Base-by-base conservation (phyloP, 2,113 vertebrate species). In the Emberiza fucata region DNA sequence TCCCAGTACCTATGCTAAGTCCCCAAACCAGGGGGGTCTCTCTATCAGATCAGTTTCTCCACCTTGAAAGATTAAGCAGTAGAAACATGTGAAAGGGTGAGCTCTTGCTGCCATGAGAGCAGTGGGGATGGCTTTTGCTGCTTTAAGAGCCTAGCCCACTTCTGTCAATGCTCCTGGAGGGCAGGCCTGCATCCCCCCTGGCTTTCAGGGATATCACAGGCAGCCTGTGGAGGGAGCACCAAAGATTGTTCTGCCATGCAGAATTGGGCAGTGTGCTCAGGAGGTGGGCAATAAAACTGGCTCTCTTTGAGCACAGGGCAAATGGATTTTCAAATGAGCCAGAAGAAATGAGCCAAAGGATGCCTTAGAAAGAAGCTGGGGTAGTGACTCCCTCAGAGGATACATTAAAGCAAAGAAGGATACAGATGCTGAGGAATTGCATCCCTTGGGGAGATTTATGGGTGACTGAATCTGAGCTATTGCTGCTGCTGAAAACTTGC, bases 401-500 rank as follows among this genome's bases (percentile, higher is more conserved):
- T 82, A 6, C 16, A 21, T 69, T 47, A 81, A 39, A 80, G 65
- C 47, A 61, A 72, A 73, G 82, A 59, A 81, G 42, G 80, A 45
- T 68, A 21, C 0, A 15, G 64, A 68, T 60, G 59, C 83, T 57
- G 64, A 63, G 69, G 68, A 92, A 56, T 14, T 0, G 0, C 39
- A 50, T 54, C 81, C 81, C 77, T 59, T 1, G 0, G 60, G 84
- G 73, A 92, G 73, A 78, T 91, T 91, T 86, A 63, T 60, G 90
- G 87, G 81, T 81, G 92, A 64, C 81, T 91, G 73, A 77, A 81
- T 64, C 33, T 60, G 84, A 92, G 42, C 72, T 63, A 70, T 40
- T 54, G 76, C 83, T 89, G 83, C 89, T 88, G 77, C 83, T 81
- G 45, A 65, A 88, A 85, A 63, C 28, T 56, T 95, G 66, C 68